Evolutionary conservation across 2,113 vertebrate genomes (phyloP).

Genomic region (Alectura lathami): DNA sequence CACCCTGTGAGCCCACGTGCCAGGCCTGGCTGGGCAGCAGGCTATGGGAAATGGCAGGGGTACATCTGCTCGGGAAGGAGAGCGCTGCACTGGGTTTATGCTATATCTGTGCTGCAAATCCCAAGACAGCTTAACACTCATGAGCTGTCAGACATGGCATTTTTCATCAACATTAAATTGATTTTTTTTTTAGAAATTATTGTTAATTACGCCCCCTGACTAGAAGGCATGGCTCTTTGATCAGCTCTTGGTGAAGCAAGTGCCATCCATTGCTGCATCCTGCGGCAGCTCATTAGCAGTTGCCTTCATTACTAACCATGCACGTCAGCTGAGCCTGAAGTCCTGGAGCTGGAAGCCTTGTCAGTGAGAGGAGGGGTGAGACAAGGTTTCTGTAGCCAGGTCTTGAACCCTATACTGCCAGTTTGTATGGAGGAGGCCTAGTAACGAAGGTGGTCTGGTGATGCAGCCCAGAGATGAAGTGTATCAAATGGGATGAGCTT

Average conservation of each 20-base stretch:
- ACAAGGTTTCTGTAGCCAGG: not conserved
- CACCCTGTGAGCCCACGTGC: not conserved
- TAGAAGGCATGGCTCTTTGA: not conserved
- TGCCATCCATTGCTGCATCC: not conserved
- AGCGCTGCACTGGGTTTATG: not conserved
- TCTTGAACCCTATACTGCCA: not conserved
- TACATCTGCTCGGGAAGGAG: not conserved
- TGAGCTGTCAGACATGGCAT: not conserved
- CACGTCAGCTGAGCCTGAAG: not conserved
- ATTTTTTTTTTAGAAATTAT: not conserved
- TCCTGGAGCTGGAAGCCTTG: not conserved
- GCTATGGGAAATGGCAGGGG: not conserved
- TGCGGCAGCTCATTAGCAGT: not conserved
- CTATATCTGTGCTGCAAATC: not conserved
- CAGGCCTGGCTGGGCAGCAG: accelerated
- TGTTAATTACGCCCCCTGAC: not conserved
- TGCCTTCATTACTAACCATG: not conserved
- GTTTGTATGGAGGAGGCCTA: not conserved
- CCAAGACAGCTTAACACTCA: not conserved
- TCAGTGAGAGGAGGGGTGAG: not conserved
- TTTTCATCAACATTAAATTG: constrained; percentile 5
- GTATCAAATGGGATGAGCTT: not conserved
- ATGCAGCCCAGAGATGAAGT: not conserved
- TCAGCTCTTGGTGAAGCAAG: not conserved
- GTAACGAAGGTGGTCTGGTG: not conserved